Evolutionary conservation across 2,113 vertebrate species (phyloP).

Genomic region (Oreotrochilus melanogaster): DNA sequence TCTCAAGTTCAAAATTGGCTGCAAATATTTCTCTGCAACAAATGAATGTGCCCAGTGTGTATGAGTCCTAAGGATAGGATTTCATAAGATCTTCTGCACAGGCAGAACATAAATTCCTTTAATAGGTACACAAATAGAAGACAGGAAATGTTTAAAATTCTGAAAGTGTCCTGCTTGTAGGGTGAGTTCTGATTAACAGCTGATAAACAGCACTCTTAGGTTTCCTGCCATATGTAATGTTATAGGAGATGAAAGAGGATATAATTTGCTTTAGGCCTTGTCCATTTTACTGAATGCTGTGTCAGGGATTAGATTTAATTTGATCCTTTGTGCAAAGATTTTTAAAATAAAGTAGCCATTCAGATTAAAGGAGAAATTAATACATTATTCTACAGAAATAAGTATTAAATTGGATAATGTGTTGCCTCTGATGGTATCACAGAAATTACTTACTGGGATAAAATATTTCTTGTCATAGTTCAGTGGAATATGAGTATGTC

Average conservation of each 20-base stretch:
- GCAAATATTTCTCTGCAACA: background rate
- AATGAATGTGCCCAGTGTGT: background rate
- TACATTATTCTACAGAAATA: slow-evolving; percentile 22
- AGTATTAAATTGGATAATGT: slow-evolving; percentile 18
- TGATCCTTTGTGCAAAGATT: slow-evolving; percentile 13
- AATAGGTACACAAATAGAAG: background rate
- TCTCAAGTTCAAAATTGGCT: background rate
- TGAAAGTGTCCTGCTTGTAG: background rate
- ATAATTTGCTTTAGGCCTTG: slow-evolving; percentile 31
- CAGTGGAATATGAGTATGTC: background rate
- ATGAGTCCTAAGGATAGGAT: background rate
- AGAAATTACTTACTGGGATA: background rate
- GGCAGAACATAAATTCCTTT: slow-evolving; percentile 15
- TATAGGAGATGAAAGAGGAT: slow-evolving; percentile 4
- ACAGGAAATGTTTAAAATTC: background rate
- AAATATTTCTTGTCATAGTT: background rate
- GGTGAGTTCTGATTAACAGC: background rate
- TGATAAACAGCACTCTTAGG: background rate
- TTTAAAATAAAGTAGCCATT: slow-evolving; percentile 48
- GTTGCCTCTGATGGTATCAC: slow-evolving; percentile 29
- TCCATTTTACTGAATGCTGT: slow-evolving; percentile 11
- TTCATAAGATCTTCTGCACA: background rate
- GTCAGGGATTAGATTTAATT: slow-evolving; percentile 41
- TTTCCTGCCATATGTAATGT: background rate
- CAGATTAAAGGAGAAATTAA: slow-evolving; percentile 38